phyloP scores from a whole-genome alignment of 2,888 invertebrate species.

The Ophion slaviceki region DNA sequence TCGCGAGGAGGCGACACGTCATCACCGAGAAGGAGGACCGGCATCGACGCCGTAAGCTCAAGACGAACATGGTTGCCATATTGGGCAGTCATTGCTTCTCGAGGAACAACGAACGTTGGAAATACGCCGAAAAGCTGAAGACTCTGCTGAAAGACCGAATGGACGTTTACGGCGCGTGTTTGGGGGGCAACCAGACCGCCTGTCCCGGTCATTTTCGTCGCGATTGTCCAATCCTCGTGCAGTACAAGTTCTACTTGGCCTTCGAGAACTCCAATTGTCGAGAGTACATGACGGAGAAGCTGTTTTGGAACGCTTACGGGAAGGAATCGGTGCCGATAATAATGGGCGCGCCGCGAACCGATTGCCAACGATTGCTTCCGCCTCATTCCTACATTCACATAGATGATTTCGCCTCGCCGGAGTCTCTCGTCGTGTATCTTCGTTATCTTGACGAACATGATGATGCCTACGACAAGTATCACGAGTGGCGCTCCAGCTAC shows the following conservation, averaged over 20 bases:
- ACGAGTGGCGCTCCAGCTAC: constrained; percentile 87
- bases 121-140: constrained; percentile 85
- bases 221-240: constrained; percentile 86
- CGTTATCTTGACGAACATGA: constrained; percentile 83
- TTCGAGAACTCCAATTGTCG: constrained; percentile 89
- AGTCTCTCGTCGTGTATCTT: constrained; percentile 85
- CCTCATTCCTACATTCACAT: constrained; percentile 87
- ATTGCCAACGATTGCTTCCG: constrained; percentile 85
- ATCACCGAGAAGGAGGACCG: not conserved
- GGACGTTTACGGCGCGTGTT: constrained; percentile 86
- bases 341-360: constrained; percentile 85
- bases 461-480: constrained; percentile 84
- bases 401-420: constrained; percentile 84
- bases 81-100: constrained; percentile 86
- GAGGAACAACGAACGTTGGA: constrained; percentile 84
- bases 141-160: constrained; percentile 85
- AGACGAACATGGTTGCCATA: constrained; percentile 84
- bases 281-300: constrained; percentile 90
- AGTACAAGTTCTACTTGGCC: constrained; percentile 89
- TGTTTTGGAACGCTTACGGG: constrained; percentile 87
- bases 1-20: constrained; percentile 73
- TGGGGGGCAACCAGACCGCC: constrained; percentile 83
- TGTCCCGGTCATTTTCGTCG: constrained; percentile 87
- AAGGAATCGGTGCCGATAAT: constrained; percentile 88
- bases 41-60: constrained; percentile 69